These are phyloP conservation scores for Tangara arthus DNA, from an alignment of 2,797 vertebrate species.

Conservation along the genomic window DNA sequence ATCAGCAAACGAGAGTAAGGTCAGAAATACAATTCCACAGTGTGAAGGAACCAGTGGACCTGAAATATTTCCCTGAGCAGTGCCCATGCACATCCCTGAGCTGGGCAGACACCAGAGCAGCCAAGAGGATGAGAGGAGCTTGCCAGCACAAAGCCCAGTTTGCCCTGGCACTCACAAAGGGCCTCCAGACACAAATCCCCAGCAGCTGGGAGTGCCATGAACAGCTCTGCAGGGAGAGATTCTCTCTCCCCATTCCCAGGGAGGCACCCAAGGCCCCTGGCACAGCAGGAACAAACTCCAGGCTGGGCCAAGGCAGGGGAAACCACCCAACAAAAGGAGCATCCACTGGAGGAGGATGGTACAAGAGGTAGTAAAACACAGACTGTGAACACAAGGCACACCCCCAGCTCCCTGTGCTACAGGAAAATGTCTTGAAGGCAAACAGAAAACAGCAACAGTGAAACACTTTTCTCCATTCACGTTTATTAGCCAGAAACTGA, in stretches of 20 bases:
- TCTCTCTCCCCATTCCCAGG: neutral
- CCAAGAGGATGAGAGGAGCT: neutral
- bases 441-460: neutral
- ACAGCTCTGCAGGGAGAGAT: fast-evolving
- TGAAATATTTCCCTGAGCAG: neutral
- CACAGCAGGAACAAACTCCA: neutral
- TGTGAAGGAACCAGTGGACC: neutral
- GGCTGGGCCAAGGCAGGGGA: neutral
- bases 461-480: neutral
- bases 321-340: neutral
- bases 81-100: fast-evolving
- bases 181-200: neutral
- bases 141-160: neutral
- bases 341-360: neutral
- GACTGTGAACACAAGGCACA: fast-evolving
- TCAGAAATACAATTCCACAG: neutral
- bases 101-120: neutral
- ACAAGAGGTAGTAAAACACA: neutral
- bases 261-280: neutral
- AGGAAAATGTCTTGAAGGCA: neutral
- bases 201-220: neutral
- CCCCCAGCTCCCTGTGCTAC: neutral
- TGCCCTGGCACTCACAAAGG: neutral
- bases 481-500: neutral
- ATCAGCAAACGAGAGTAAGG: neutral